Conservation (phyloP, 2,113 vertebrate genomes). For the Actinemys pallida region DNA sequence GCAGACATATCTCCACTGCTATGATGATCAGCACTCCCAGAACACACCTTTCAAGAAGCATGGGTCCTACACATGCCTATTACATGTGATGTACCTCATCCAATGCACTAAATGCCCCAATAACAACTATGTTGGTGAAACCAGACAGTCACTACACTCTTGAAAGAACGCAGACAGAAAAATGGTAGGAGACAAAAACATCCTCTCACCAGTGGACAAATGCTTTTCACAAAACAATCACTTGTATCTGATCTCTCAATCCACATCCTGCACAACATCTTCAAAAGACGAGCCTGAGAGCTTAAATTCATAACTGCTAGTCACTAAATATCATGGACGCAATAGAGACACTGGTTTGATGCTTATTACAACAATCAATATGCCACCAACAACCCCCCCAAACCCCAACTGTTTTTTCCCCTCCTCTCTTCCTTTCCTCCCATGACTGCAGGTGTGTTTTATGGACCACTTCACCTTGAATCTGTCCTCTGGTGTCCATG, state of each 20-base stretch:
- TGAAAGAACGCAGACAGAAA: no score
- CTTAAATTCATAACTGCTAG: neutral
- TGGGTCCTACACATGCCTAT: no score
- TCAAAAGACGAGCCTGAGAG: neutral
- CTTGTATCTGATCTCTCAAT: neutral
- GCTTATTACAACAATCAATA: neutral
- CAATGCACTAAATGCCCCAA: no score
- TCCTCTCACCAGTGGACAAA: no score
- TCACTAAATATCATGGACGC: no score
- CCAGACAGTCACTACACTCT: no score
- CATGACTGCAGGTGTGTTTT: neutral
- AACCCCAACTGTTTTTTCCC: neutral
- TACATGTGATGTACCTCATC: no score
- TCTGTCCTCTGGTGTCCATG: no score
- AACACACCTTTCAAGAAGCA: neutral
- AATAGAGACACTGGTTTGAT: neutral
- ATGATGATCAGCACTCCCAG: neutral
- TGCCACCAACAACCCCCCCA: accelerated
- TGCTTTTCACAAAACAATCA: no score
- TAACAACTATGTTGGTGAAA: no score
- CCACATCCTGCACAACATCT: neutral
- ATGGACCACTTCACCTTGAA: neutral
- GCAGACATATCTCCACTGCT: neutral
- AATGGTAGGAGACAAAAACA: no score
- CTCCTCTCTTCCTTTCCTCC: neutral